A percentile compares a stretch with the other conserved stretches of the same genome.
Conservation (phyloP, 1,140 invertebrate species). For the honey bee (Apis mellifera) region DNA sequence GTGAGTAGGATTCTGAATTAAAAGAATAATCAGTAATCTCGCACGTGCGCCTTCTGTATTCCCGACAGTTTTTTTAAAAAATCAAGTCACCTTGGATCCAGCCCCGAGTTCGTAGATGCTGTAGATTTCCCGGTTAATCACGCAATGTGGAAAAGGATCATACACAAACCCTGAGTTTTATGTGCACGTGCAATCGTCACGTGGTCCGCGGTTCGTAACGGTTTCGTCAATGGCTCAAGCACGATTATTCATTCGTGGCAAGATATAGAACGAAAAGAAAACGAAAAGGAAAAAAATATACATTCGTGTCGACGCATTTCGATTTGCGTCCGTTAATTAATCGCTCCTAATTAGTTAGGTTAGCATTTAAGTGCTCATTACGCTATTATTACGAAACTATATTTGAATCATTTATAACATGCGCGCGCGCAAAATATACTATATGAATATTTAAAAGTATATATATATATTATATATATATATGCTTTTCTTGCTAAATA, state of each 20-base stretch:
- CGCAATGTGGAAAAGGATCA: slow-evolving; percentile 64
- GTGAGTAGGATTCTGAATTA: slow-evolving; percentile 55
- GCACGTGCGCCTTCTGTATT: slow-evolving; percentile 78
- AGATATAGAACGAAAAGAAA: slow-evolving; percentile 29
- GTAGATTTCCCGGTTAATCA: slow-evolving; percentile 69
- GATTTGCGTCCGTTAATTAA: slow-evolving; percentile 49
- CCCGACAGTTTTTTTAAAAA: slow-evolving; percentile 79
- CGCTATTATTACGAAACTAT: slow-evolving; percentile 49
- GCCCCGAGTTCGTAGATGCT: slow-evolving; percentile 72
- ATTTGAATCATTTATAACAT: slow-evolving; percentile 49
- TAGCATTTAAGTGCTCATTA: slow-evolving; percentile 66
- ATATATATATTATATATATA: slow-evolving; percentile 47
- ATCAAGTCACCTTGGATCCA: slow-evolving; percentile 75
- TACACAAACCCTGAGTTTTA: slow-evolving; percentile 55
- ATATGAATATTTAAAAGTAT: slow-evolving; percentile 42
- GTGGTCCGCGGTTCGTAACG: slow-evolving; percentile 45
- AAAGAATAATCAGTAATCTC: slow-evolving; percentile 70
- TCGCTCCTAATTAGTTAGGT: slow-evolving; percentile 59
- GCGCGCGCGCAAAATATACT: slow-evolving; percentile 52
- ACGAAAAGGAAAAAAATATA: background rate
- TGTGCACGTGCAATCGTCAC: slow-evolving; percentile 43
- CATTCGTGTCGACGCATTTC: slow-evolving; percentile 35
- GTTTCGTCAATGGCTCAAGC: slow-evolving; percentile 52
- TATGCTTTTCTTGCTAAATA: slow-evolving; percentile 70
- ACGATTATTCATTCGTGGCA: slow-evolving; percentile 41